These are phyloP conservation scores for Trichonephila inaurata DNA, from an alignment of 1,140 invertebrate genomes.

Conservation along the genomic window DNA sequence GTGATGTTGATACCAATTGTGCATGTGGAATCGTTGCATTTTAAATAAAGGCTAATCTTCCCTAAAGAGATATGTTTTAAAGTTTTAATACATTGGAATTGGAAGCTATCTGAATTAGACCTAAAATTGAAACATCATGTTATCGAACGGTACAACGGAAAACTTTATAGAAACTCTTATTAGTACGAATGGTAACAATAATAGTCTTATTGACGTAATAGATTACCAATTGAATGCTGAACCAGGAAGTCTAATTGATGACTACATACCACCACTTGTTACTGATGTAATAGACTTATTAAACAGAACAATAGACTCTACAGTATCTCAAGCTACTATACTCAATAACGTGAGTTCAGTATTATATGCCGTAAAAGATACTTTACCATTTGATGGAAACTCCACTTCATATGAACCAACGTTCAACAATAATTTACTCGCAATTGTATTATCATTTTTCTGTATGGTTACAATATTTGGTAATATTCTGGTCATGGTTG, in stretches of 20 bases:
- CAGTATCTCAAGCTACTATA: not conserved
- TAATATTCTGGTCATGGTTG: constrained; percentile 87
- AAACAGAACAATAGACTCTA: not conserved
- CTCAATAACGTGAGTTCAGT: not conserved
- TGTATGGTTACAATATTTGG: constrained; percentile 86
- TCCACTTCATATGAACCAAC: constrained; percentile 27
- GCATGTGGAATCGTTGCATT: no score
- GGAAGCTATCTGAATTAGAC: no score
- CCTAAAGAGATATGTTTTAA: no score
- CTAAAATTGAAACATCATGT: not conserved
- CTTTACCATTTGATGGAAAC: not conserved
- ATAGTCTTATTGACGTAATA: not conserved
- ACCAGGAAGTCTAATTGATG: not conserved
- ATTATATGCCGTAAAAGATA: not conserved
- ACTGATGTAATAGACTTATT: not conserved
- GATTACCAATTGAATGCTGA: constrained; percentile 42
- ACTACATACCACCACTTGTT: not conserved
- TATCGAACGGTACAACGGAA: not conserved
- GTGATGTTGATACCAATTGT: no score
- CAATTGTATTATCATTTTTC: constrained; percentile 84
- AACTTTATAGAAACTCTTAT: not conserved
- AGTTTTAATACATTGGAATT: no score
- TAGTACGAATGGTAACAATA: not conserved
- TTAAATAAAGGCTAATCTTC: no score
- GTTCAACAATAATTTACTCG: constrained; percentile 79